Base-by-base conservation (phyloP, 2,888 invertebrate species). In the Cephus pulcher region DNA sequence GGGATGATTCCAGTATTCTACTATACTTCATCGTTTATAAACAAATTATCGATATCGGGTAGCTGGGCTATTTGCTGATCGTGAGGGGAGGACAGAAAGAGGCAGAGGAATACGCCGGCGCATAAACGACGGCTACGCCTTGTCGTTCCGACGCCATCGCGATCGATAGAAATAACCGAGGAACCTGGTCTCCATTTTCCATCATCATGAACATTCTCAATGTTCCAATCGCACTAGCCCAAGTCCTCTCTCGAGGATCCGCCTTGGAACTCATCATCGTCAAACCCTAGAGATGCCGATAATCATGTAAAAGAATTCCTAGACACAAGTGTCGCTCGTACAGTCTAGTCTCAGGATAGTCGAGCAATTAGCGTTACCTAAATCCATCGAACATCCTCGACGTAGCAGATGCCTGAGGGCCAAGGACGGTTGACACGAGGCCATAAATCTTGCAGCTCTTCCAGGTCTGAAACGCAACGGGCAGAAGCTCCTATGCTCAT, bases 111-210 rank as follows among this genome's bases (percentile, higher is more conserved):
- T 35, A 74, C 74, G 74, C 74, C 74, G 74, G 74, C 74, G 74
- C 74, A 15, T 30, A 32, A 33, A 71, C 71, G 32, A 33, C 12
- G 71, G 71, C 85, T 86, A 87, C 87, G 87, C 87, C 86, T 82
- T 76, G 84, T 83, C 85, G 84, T 86, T 84, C 80, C 80, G 82
- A 84, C 86, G 88, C 89, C 90, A 91, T 90, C 83, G 88, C 89
- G 89, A 91, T 91, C 90, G 84, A 90, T 90, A 89, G 34, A 56
- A 23, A 23, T 56, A 56, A 56, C 40, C 40, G 23, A 23, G 40
- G 40, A 56, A 56, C 23, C 15, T 23, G 4, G 40, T 23, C 23
- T 56, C 40, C 23, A 56, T 56, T 56, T 56, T 56, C 1, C 23
- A 23, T 56, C 9, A 6, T 56, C 40, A 9, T 56, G 9, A 56